Percentiles rank a stretch among this genome's conserved stretches.
Evolutionary conservation across 2,888 invertebrate species (phyloP).

Genomic region (Abrostola tripartita): DNA sequence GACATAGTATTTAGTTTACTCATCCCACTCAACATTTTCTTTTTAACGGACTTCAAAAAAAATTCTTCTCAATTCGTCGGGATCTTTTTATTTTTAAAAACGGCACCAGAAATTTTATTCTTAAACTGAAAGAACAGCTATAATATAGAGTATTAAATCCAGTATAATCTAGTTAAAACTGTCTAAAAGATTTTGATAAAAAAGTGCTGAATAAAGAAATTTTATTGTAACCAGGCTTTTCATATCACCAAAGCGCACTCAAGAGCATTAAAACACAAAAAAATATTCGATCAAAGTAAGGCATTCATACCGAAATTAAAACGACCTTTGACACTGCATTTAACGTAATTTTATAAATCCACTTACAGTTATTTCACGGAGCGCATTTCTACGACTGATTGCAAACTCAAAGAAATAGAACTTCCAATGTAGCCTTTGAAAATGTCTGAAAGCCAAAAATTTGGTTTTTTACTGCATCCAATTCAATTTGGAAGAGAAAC

Average conservation of each 20-base stretch:
- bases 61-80: no score
- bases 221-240: constrained; percentile 7
- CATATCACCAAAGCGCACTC: constrained; percentile 6
- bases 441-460: constrained; percentile 47
- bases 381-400: constrained; percentile 36
- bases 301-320: constrained; percentile 49
- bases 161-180: not conserved
- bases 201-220: constrained; percentile 2
- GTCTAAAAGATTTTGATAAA: not conserved
- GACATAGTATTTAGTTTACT: no score
- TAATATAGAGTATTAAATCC: no score
- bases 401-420: constrained; percentile 26
- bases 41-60: no score
- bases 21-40: no score
- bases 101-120: no score
- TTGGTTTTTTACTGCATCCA: constrained; percentile 48
- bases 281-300: constrained; percentile 30
- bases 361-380: constrained; percentile 46
- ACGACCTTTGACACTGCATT: constrained; percentile 46
- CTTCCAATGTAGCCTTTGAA: constrained; percentile 38
- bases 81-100: no score
- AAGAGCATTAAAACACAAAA: constrained; percentile 2
- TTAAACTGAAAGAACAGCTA: no score
- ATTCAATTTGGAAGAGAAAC: constrained; percentile 56
- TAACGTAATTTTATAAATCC: constrained; percentile 31